Base-by-base conservation (phyloP, 2,888 invertebrate genomes). In the Nudaria mundana region DNA sequence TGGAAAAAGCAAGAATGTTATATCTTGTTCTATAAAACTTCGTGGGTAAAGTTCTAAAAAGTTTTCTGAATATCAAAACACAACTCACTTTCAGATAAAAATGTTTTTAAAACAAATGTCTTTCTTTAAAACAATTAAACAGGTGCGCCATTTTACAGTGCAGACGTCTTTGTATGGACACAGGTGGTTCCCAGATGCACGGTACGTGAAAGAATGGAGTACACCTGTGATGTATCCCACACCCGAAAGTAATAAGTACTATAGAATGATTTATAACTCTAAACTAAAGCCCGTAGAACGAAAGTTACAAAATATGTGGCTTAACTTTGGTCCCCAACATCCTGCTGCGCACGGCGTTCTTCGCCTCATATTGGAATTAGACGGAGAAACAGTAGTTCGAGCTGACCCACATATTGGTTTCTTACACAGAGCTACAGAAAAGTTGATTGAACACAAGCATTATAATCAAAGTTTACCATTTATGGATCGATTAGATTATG, bases 281-380 rank as follows among this genome's bases (percentile, higher is more conserved):
- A 77, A 58, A 32, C 20, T 80, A 3, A 69, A 57, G 3, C 90
- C 90, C 0, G 74, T 86, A 6, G 93, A 93, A 62, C 91, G 91
- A 32, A 86, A 87, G 30, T 81, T 94, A 14, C 89, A 90, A 56
- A 94, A 93, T 54, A 91, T 93, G 76, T 88, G 89, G 47, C 76
- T 97, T 8, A 97, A 97, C 74, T 97, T 97, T 76, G 97, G 97
- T 0, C 97, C 97, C 0, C 94, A 94, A 54, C 97, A 97, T 86
- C 97, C 97, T 1, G 96, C 97, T 2, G 97, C 97, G 25, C 97
- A 97, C 69, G 97, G 97, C 5, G 97, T 97, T 23, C 82, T 97
- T 14, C 91, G 97, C 33, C 82, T 97, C 32, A 92, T 97, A 5
- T 75, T 96, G 13, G 93, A 95, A 63, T 74, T 97, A 31, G 95